Evolutionary conservation across 2,888 invertebrate species (phyloP), one percentile per base, ranked within the genome.

Genomic region (Andrena haemorrhoa): DNA sequence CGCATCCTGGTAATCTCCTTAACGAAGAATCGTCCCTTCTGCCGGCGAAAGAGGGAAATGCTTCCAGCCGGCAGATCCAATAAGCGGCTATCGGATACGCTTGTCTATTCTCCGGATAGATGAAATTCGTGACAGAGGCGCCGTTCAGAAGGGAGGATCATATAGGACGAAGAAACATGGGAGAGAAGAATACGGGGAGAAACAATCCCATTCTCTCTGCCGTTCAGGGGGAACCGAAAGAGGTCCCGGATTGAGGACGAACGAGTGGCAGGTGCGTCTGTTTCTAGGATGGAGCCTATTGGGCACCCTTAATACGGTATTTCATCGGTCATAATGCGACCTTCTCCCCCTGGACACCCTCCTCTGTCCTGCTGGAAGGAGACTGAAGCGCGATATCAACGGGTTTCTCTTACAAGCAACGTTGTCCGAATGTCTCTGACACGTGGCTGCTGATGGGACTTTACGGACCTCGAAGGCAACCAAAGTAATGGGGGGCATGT

Each of bases 321-420:
- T 90, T 91, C 91, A 88, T 90, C 89, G 90, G 89, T 90, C 90
- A 90, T 91, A 91, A 91, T 87, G 78, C 78, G 33, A 71, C 83
- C 80, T 68, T 64, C 51, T 61, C 58, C 16, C 20, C 49, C 23
- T 33, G 6, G 49, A 63, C 20, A 47, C 58, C 80, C 66, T 86
- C 80, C 66, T 86, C 76, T 85, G 79, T 75, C 60, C 80, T 61
- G 47, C 51, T 60, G 26, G 35, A 72, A 60, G 49, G 73, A 61
- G 81, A 73, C 64, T 65, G 73, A 66, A 61, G 33, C 51, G 66
- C 49, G 41, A 64, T 79, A 83, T 73, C 79, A 72, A 20, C 69
- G 10, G 65, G 69, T 82, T 69, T 74, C 47, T 70, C 26, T 65
- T 56, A 58, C 23, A 56, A 56, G 23, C 41, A 41, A 16, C 41